These are phyloP conservation scores for Mohoua ochrocephala DNA, from an alignment of 2,113 vertebrate genomes.

Conservation along the genomic window DNA sequence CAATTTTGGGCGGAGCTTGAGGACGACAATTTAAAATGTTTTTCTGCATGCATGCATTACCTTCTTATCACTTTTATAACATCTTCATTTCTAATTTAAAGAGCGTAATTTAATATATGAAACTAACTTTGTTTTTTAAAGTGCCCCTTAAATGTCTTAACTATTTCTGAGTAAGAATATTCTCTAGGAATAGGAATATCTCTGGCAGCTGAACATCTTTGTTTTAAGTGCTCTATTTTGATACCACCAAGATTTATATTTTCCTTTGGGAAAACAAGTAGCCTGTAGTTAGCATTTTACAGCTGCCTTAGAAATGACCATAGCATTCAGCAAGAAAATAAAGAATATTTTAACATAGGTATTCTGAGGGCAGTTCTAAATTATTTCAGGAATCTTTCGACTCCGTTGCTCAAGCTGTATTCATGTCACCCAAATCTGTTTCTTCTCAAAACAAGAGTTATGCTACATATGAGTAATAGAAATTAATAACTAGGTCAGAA, in stretches of 20 bases:
- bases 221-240: neutral
- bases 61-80: neutral
- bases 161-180: neutral
- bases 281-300: neutral
- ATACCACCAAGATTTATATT: neutral
- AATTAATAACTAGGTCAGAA: conserved; percentile 77
- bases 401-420: neutral
- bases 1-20: conserved; percentile 13
- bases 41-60: neutral
- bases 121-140: neutral
- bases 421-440: neutral
- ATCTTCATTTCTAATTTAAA: neutral
- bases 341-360: neutral
- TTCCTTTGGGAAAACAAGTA: neutral
- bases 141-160: neutral
- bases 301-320: neutral
- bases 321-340: neutral
- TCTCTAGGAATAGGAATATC: neutral
- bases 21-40: neutral
- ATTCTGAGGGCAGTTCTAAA: neutral
- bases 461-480: conserved; percentile 70
- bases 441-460: neutral
- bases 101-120: neutral
- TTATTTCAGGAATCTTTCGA: neutral
- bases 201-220: neutral